phyloP scores from a whole-genome alignment of 2,888 invertebrate genomes.

The Kuschelorhynchus macadamiae region DNA sequence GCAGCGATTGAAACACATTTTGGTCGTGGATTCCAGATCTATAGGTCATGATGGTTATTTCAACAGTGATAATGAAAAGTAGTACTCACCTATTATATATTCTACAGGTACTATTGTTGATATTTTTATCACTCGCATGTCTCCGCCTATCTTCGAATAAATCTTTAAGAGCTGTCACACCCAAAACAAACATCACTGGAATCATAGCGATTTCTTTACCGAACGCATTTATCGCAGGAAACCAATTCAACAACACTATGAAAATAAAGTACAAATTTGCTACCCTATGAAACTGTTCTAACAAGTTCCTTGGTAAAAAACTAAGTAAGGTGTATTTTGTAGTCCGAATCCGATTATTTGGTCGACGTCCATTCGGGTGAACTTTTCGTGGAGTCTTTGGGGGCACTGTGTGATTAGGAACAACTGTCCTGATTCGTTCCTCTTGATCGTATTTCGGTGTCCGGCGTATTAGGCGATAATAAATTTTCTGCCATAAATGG shows the following conservation, averaged over 20 bases:
- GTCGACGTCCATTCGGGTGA: conserved; percentile 87
- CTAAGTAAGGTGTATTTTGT: conserved; percentile 95
- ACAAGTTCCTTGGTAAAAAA: conserved; percentile 94
- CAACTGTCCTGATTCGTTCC: conserved; percentile 74
- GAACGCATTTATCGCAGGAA: conserved; percentile 94
- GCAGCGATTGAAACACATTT: too few relatives aligned
- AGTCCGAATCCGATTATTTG: conserved; percentile 90
- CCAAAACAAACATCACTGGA: conserved; percentile 93
- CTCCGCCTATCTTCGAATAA: conserved; percentile 93
- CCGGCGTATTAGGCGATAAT: conserved; percentile 75
- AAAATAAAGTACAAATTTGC: conserved; percentile 98
- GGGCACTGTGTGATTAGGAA: conserved; percentile 89
- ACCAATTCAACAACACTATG: conserved; percentile 96
- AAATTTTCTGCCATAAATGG: conserved; percentile 79
- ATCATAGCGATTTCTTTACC: conserved; percentile 97
- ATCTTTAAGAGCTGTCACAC: conserved; percentile 95
- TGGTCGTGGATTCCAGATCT: too few relatives aligned
- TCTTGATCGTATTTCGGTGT: conserved; percentile 73
- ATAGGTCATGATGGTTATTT: too few relatives aligned
- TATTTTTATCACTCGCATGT: conserved; percentile 91
- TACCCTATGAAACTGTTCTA: conserved; percentile 97
- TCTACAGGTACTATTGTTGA: conserved; percentile 93
- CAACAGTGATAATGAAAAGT: too few relatives aligned
- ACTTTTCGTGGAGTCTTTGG: conserved; percentile 84
- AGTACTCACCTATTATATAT: conserved; percentile 87